A percentile compares a stretch with the other conserved stretches of the same genome.
phyloP scores from a whole-genome alignment of 2,888 invertebrate genomes.

The Pseudeuparius sepicola region DNA sequence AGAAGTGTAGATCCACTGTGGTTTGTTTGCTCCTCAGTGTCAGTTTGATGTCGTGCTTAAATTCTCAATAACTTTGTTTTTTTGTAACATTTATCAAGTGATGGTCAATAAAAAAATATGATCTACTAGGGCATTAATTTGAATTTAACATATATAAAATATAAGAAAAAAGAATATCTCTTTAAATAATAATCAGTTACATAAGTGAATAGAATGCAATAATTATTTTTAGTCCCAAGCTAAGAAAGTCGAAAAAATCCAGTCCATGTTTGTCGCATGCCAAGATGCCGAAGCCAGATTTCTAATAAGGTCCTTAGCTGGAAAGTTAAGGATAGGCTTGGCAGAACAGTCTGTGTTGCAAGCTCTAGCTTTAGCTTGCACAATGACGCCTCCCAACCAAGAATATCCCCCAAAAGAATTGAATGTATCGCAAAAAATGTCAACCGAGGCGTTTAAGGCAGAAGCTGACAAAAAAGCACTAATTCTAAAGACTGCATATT shows the following conservation, averaged over 20 bases:
- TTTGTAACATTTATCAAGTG: no score
- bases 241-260: slow-evolving; percentile 89
- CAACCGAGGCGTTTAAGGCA: slow-evolving; percentile 61
- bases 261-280: slow-evolving; percentile 87
- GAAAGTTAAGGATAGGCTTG: slow-evolving; percentile 90
- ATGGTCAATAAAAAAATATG: no score
- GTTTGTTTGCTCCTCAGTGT: no score
- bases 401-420: slow-evolving; percentile 51
- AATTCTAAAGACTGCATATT: slow-evolving; percentile 84
- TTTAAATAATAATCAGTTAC: no score
- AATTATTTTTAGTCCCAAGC: slow-evolving; percentile 48
- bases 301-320: slow-evolving; percentile 80
- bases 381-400: slow-evolving; percentile 67
- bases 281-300: slow-evolving; percentile 79
- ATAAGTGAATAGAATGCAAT: slow-evolving; percentile 2
- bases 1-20: no score
- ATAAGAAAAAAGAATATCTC: no score
- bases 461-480: slow-evolving; percentile 64
- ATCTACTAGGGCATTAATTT: no score
- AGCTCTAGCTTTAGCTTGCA: slow-evolving; percentile 79
- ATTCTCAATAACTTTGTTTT: no score
- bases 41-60: no score
- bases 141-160: no score
- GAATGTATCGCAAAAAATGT: slow-evolving; percentile 52
- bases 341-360: slow-evolving; percentile 93